Base-by-base conservation (phyloP, 2,113 vertebrate genomes). In the Eolophus roseicapilla region DNA sequence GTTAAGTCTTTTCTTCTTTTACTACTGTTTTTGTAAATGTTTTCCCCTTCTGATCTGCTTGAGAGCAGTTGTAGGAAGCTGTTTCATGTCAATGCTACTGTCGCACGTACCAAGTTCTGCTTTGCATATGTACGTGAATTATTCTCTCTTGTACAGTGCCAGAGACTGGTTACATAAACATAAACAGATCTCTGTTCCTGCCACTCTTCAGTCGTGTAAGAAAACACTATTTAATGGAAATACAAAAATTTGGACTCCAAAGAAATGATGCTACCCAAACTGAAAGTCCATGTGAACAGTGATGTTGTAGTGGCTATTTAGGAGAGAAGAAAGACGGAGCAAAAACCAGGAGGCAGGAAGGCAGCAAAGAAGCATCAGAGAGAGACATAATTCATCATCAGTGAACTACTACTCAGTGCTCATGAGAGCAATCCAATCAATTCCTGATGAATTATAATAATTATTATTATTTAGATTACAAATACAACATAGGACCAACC, bases 81-180 rank as follows among this genome's bases (percentile, higher is more conserved):
- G 49, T 70, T 94, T 95, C 53, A 76, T 79, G 81, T 92, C 62
- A 8, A 2, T 12, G 29, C 4, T 12, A 2, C 91, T 73, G 80
- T 68, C 88, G 67, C 12, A 84, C 82, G 57, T 27, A 71, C 67
- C 83, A 57, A 28, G 43, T 86, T 94, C 80, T 57, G 73, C 88
- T 88, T 17, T 52, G 79, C 25, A 6, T 2, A 55, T 5, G 14
- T 27, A 86, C 1, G 0, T 76, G 21, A 96, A 67, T 82, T 81
- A 53, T 49, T 89, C 69, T 65, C 33, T 75, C 49, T 59, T 25
- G 4, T 35, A 20, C 7, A 28, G 33, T 37, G 71, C 69, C 52
- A 68, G 76, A 81, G 31, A 60, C 3, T 2, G 39, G 33, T 79
- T 84, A 64, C 52, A 7, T 7, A 64, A 80, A 50, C 9, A 3